phyloP scores from a whole-genome alignment of 1,140 invertebrate species.

The Drosophila nebulosa region DNA sequence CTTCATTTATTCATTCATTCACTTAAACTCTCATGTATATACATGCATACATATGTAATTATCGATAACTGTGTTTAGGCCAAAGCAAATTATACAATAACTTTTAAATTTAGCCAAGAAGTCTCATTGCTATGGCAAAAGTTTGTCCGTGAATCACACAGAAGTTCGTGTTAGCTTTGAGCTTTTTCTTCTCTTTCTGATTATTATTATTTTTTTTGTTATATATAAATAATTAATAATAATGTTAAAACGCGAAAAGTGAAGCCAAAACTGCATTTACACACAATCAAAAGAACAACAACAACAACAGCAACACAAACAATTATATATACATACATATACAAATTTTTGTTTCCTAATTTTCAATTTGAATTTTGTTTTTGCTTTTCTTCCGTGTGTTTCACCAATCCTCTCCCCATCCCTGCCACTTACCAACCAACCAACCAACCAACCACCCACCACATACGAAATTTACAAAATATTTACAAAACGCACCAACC shows the following conservation, averaged over 20 bases:
- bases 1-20: neutral
- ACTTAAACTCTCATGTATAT: neutral
- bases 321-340: slow-evolving; percentile 2
- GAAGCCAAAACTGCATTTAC: slow-evolving; percentile 54
- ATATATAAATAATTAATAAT: neutral
- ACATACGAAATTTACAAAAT: neutral
- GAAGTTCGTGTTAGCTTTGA: slow-evolving; percentile 22
- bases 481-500: slow-evolving; percentile 53
- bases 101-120: slow-evolving; percentile 55
- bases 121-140: slow-evolving; percentile 32
- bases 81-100: slow-evolving; percentile 42
- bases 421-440: too few relatives aligned
- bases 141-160: neutral
- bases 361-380: slow-evolving; percentile 37
- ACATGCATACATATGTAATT: slow-evolving; percentile 20
- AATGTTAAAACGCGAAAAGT: slow-evolving; percentile 26
- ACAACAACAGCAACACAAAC: slow-evolving; percentile 31
- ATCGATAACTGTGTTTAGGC: slow-evolving; percentile 9
- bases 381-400: slow-evolving; percentile 40
- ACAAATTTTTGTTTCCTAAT: slow-evolving; percentile 23
- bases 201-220: neutral
- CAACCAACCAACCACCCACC: too few relatives aligned
- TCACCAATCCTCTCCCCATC: neutral
- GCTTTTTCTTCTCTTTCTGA: slow-evolving; percentile 23
- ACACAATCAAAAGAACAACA: slow-evolving; percentile 15